Evolutionary conservation across 1,140 invertebrate genomes (phyloP), one percentile per base, ranked within the genome.

Genomic region (Triops cancriformis): DNA sequence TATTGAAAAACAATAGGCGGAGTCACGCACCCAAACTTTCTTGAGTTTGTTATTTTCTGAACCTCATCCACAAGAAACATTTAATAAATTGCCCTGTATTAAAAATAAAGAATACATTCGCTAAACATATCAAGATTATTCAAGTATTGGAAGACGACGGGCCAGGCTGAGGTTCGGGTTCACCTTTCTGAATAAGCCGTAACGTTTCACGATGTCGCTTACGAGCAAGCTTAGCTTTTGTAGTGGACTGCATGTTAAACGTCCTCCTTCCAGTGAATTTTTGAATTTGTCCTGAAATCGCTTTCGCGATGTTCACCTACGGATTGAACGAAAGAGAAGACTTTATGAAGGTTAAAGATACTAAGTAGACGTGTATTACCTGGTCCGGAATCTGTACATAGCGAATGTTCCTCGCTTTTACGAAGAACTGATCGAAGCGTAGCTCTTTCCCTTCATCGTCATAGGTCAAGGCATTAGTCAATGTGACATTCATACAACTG

Each of bases 401-500:
- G 81, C 90, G 85, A 77, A 92, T 88, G 77, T 90, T 90, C 78
- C 88, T 83, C 10, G 86, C 88, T 73, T 89, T 89, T 23, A 92
- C 82, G 83, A 89, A 91, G 80, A 91, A 87, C 73, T 85, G 83
- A 6, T 86, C 84, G 80, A 85, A 88, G 14, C 82, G 81, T 42
- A 82, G 84, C 28, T 82, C 82, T 45, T 87, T 84, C 18, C 87
- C 88, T 82, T 85, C 84, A 12, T 86, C 83, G 83, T 89, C 87
- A 79, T 86, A 88, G 80, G 88, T 89, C 18, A 88, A 82, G 73
- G 88, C 89, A 82, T 90, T 85, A 74, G 81, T 83, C 85, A 92
- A 87, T n/a, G 86, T 84, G 51, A 91, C 82, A 81, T 91, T 91
- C 91, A 91, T 91, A 81, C 82, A 89, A 78, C 89, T 90, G 82